Base-by-base conservation (phyloP, 2,888 invertebrate species). In the Petrophora chlorosata region DNA sequence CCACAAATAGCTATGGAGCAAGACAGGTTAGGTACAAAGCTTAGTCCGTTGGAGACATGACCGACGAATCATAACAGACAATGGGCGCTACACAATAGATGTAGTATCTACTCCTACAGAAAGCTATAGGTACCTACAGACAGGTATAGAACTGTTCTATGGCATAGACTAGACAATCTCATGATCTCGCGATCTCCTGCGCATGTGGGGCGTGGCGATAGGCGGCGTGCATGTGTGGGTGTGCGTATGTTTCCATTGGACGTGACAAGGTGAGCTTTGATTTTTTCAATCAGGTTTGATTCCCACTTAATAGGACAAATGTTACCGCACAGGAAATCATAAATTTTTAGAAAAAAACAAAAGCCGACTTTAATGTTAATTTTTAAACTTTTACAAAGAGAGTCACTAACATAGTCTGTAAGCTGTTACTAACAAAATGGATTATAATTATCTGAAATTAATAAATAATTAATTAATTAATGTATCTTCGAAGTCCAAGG, bases 101-200 rank as follows among this genome's bases (percentile, higher is more conserved):
- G 15, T 45, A 42, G 39, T 53, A 53, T 44, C 45, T 22, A 43
- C 29, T 38, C 29, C 12, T 32, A 26, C 19, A 8, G 3, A 23
- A 35, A 25, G 23, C 29, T 48, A 35, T 10, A 10, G 14, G 4
- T n/a, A n/a, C 1, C 5, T 10, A 19, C 4, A 42, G 15, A 17
- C 5, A 15, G 8, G 29, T 45, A 51, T 22, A 25, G 5, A 25
- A 7, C 9, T 9, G 39, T n/a, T n/a, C n/a, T 52, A 49, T 25
- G 43, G 30, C 53, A 51, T 51, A 29, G 48, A 51, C 44, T 53
- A 60, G 57, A 55, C 87, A 86, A 87, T 87, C 85, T 83, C 68
- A 67, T 79, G 80, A 86, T 85, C 84, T 82, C 73, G 70, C 75
- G 61, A 78, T 70, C 77, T 71, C 73, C 35, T 72, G 80, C 78